A percentile compares a stretch with the other conserved stretches of the same genome.
Conservation (phyloP, 2,888 invertebrate species). For the Theretra japonica region DNA sequence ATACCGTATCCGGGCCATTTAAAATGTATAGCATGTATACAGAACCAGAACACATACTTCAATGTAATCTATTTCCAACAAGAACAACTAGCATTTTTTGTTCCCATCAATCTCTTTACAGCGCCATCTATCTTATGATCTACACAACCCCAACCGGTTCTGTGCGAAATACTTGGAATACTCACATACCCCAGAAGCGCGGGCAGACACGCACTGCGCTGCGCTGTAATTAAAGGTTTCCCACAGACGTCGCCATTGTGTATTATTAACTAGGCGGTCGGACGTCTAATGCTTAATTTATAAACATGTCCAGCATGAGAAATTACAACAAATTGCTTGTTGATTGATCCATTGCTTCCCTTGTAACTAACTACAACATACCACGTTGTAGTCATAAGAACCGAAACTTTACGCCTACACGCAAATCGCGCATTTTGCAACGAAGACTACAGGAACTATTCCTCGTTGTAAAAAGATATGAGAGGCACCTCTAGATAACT, state of each 20-base stretch:
- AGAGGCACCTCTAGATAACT: too few species aligned
- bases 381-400: too few species aligned
- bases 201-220: background rate
- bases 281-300: background rate
- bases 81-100: too few species aligned
- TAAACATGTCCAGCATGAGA: conserved; percentile 6
- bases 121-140: background rate
- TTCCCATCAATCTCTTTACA: too few species aligned
- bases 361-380: background rate
- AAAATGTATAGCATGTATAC: too few species aligned
- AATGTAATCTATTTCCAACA: too few species aligned
- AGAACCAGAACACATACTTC: too few species aligned
- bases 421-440: too few species aligned
- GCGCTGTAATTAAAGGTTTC: conserved; percentile 17
- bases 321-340: background rate
- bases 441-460: too few species aligned
- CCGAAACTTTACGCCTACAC: too few species aligned
- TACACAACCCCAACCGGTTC: background rate
- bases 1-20: too few species aligned
- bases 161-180: background rate
- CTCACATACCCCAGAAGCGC: background rate
- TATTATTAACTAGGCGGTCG: conserved; percentile 1
- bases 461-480: too few species aligned
- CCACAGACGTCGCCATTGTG: conserved; percentile 18
- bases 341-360: background rate